A percentile compares a stretch with the other conserved stretches of the same genome.
phyloP scores from a whole-genome alignment of 1,140 invertebrate genomes.

The Calliphora vicina region DNA sequence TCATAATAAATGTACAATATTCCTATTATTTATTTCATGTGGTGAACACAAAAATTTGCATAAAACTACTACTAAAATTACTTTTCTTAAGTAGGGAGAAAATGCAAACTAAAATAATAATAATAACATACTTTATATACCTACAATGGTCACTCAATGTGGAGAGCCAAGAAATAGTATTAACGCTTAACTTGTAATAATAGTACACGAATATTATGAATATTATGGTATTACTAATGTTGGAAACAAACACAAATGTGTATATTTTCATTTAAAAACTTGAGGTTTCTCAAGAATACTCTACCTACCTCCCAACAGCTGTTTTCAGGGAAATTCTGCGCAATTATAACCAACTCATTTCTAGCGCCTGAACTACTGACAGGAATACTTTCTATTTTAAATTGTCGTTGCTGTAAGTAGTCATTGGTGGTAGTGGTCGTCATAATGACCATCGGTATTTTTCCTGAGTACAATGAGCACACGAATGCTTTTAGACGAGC shows the following conservation, averaged over 20 bases:
- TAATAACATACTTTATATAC: not conserved
- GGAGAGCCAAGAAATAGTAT: too few relatives aligned
- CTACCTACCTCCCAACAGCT: not conserved
- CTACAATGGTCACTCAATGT: not conserved
- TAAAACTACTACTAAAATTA: not conserved
- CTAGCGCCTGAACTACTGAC: not conserved
- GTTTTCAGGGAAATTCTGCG: not conserved
- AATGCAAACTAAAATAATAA: not conserved
- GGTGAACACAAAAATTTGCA: slow-evolving; percentile 27
- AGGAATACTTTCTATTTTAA: slow-evolving; percentile 18
- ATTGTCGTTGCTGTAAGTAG: not conserved
- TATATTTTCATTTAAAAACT: too few relatives aligned
- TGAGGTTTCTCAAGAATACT: too few relatives aligned
- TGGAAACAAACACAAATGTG: too few relatives aligned
- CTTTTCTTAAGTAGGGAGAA: not conserved
- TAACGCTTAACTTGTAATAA: too few relatives aligned
- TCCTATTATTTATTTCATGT: slow-evolving; percentile 21
- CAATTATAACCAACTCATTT: not conserved
- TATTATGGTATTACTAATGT: too few relatives aligned
- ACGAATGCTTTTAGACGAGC: not conserved
- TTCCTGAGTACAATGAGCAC: not conserved
- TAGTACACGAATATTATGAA: too few relatives aligned
- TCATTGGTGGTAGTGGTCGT: not conserved
- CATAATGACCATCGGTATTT: slow-evolving; percentile 38
- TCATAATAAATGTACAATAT: not conserved